phyloP scores from a whole-genome alignment of 2,888 invertebrate genomes.

The Dynastes tityus region DNA sequence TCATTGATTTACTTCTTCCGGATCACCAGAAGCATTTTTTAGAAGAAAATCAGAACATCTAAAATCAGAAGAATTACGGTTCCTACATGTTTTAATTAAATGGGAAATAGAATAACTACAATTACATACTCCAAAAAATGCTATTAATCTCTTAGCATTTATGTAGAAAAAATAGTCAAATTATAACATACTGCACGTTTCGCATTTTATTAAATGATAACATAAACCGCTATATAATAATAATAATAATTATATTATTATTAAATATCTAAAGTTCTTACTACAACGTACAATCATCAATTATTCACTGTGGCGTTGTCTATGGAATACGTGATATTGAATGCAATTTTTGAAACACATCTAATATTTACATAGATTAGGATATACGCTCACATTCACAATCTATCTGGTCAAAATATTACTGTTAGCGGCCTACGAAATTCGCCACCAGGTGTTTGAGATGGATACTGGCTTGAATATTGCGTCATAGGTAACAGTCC shows the following conservation, averaged over 20 bases:
- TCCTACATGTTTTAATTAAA: no score
- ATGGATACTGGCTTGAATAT: constrained; percentile 74
- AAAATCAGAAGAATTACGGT: no score
- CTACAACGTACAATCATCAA: constrained; percentile 24
- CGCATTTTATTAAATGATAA: not conserved
- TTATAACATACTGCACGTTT: not conserved
- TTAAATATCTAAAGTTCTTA: constrained; percentile 11
- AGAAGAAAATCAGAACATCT: no score
- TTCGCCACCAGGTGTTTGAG: constrained; percentile 77
- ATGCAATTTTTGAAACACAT: constrained; percentile 42
- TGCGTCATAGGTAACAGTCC: constrained; percentile 78
- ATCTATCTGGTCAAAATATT: constrained; percentile 85
- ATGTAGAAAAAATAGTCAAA: not conserved
- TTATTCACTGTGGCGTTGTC: constrained; percentile 29
- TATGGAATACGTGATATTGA: constrained; percentile 41
- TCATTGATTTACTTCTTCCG: no score
- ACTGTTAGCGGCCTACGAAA: constrained; percentile 84
- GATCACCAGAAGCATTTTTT: no score
- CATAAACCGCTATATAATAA: not conserved
- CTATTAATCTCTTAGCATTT: not conserved
- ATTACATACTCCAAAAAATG: not conserved
- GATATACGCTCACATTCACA: constrained; percentile 62
- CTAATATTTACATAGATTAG: constrained; percentile 45
- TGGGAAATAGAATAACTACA: no score
- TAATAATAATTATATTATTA: no score